Conservation (phyloP, 2,797 vertebrate species). For the Rhynchotus rufescens region DNA sequence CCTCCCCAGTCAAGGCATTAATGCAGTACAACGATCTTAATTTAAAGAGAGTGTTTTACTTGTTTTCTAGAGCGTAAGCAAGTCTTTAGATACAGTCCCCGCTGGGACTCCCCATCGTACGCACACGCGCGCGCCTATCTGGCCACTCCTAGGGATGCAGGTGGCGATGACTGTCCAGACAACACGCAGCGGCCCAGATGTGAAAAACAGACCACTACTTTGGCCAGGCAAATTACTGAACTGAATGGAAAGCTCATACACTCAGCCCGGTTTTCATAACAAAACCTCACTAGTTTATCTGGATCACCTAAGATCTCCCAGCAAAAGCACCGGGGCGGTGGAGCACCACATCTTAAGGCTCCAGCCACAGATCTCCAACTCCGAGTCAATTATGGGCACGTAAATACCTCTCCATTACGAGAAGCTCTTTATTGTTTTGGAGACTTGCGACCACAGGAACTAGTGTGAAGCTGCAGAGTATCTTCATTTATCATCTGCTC, state of each 20-base stretch:
- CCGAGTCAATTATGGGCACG: conserved; percentile 33
- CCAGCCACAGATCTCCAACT: conserved; percentile 43
- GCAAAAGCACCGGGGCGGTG: background rate
- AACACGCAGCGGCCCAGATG: background rate
- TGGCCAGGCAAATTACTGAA: background rate
- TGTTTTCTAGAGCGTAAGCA: background rate
- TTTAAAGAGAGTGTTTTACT: conserved; percentile 29
- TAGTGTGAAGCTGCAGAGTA: conserved; percentile 78
- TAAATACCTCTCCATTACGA: conserved; percentile 56
- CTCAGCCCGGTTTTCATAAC: conserved; percentile 17
- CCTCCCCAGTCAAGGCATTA: background rate
- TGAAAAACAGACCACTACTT: background rate
- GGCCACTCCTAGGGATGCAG: background rate
- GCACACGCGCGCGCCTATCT: fast-evolving
- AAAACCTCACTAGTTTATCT: conserved; percentile 22
- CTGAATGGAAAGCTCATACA: background rate
- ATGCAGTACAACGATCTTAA: background rate
- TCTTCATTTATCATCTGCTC: conserved; percentile 88
- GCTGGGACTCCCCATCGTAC: fast-evolving
- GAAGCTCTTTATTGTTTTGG: conserved; percentile 14
- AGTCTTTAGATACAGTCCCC: background rate
- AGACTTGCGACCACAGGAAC: conserved; percentile 79
- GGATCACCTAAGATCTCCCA: conserved; percentile 8
- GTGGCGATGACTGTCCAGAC: background rate
- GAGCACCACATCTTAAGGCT: conserved; percentile 11